Evolutionary conservation across 2,113 vertebrate genomes (phyloP).

Genomic region (Barnardius zonarius): DNA sequence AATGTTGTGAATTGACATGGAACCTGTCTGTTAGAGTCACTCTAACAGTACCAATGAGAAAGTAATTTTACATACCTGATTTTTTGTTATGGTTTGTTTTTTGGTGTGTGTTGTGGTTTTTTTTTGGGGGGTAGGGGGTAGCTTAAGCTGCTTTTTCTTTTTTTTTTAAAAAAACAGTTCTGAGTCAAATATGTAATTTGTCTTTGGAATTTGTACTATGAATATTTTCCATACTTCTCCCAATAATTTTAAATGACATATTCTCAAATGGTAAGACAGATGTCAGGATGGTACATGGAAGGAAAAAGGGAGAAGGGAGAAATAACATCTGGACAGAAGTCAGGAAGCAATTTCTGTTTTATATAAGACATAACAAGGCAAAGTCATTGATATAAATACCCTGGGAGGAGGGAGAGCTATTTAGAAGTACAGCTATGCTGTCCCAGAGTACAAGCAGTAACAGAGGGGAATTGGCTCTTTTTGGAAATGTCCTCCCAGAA

Average conservation of each 20-base stretch:
- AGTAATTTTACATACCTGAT: background rate
- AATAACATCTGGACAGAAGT: constrained; percentile 7
- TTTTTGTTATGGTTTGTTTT: background rate
- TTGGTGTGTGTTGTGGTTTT: too few species aligned
- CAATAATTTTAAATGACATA: background rate
- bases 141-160: background rate
- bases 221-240: constrained; percentile 21
- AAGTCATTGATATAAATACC: constrained; percentile 56
- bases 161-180: background rate
- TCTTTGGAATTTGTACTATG: background rate
- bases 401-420: background rate
- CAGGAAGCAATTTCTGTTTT: constrained; percentile 57
- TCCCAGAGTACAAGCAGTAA: background rate
- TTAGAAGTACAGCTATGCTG: background rate
- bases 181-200: background rate
- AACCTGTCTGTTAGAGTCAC: background rate
- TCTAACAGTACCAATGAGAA: background rate
- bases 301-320: background rate
- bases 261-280: constrained; percentile 34
- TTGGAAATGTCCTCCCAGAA: background rate
- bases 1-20: background rate
- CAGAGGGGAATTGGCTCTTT: background rate
- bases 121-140: background rate
- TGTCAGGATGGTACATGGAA: background rate
- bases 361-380: constrained; percentile 20